These are phyloP conservation scores for Ditula angustiorana DNA, from an alignment of 2,888 invertebrate species.

Conservation along the genomic window DNA sequence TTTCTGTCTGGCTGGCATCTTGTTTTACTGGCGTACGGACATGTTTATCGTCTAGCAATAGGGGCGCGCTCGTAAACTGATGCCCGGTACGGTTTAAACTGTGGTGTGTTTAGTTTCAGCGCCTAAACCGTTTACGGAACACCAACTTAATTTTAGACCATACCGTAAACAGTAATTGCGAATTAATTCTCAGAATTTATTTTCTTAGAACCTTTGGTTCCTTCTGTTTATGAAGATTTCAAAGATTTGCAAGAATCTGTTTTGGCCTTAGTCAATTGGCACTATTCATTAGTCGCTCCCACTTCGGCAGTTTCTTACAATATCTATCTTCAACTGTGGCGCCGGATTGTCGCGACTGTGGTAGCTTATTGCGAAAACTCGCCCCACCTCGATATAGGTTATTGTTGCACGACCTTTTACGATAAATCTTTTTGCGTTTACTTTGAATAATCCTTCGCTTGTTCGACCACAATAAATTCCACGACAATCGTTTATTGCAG, in stretches of 20 bases:
- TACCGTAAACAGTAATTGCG: conserved; percentile 16
- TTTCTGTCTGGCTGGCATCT: conserved; percentile 63
- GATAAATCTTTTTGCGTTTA: conserved; percentile 59
- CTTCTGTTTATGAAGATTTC: not conserved
- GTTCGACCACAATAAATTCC: conserved; percentile 52
- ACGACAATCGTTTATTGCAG: conserved; percentile 53
- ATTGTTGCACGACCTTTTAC: conserved; percentile 74
- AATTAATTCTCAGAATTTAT: not conserved
- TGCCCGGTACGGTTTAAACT: conserved; percentile 61
- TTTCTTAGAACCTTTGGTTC: not conserved
- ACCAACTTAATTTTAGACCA: conserved; percentile 29
- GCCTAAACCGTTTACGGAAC: conserved; percentile 45
- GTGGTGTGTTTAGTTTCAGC: conserved; percentile 62
- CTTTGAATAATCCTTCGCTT: conserved; percentile 52
- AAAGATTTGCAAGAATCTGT: not conserved
- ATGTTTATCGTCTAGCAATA: conserved; percentile 74
- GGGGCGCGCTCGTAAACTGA: conserved; percentile 68
- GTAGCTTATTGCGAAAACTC: conserved; percentile 63
- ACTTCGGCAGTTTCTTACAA: conserved; percentile 13
- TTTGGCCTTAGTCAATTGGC: conserved; percentile 16
- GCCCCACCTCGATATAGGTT: conserved; percentile 64
- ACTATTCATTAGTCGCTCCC: conserved; percentile 23
- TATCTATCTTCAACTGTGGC: conserved; percentile 47
- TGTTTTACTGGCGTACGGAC: conserved; percentile 65
- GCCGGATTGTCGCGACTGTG: conserved; percentile 66